phyloP scores from a whole-genome alignment of 2,888 invertebrate species.

The Molorchus minor region DNA sequence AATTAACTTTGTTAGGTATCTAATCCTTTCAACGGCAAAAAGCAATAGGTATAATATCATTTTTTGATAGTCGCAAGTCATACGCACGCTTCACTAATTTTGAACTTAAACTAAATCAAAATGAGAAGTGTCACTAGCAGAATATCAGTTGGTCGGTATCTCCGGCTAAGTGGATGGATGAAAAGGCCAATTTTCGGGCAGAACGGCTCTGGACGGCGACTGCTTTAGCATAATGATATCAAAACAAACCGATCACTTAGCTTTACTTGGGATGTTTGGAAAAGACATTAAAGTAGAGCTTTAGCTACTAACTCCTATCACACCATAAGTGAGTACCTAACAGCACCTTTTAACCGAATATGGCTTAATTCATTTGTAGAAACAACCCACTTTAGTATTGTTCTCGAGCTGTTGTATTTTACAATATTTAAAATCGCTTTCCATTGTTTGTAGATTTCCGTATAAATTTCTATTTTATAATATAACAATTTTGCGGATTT shows the following conservation, averaged over 20 bases:
- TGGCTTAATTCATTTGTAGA: conserved; percentile 37
- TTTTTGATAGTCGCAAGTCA: too few relatives aligned
- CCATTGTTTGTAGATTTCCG: conserved; percentile 38
- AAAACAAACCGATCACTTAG: conserved; percentile 42
- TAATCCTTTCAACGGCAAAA: too few relatives aligned
- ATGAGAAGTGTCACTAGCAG: too few relatives aligned
- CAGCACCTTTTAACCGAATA: conserved; percentile 36
- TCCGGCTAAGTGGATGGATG: too few relatives aligned
- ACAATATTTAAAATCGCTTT: conserved; percentile 40
- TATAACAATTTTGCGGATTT: too few relatives aligned
- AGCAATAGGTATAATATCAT: too few relatives aligned
- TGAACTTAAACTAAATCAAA: too few relatives aligned
- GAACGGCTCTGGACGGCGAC: conserved; percentile 32
- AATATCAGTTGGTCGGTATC: too few relatives aligned
- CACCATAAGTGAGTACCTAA: conserved; percentile 42
- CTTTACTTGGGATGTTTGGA: conserved; percentile 32
- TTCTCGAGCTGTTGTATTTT: conserved; percentile 26
- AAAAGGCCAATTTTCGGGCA: conserved; percentile 2
- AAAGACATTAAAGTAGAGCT: conserved; percentile 41
- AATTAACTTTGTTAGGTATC: too few relatives aligned
- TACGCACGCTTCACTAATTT: too few relatives aligned
- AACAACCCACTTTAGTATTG: conserved; percentile 34
- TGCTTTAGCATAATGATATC: conserved; percentile 45
- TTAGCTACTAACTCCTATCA: conserved; percentile 39
- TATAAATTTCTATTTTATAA: too few relatives aligned